Evolutionary conservation across 2,888 invertebrate genomes (phyloP), one percentile per base, ranked within the genome.

Genomic region (Lochmaea crataegi): DNA sequence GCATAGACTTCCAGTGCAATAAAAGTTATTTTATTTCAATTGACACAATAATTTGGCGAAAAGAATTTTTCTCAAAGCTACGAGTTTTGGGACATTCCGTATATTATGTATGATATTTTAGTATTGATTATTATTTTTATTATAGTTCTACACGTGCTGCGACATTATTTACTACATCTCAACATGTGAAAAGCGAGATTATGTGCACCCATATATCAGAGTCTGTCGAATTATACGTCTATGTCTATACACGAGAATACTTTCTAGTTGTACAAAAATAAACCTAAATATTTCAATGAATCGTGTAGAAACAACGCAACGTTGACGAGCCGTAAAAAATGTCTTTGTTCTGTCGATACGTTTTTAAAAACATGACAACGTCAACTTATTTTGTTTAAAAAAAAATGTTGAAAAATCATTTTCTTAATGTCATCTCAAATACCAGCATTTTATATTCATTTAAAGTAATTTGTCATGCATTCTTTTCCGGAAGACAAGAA

Each of bases 291-390:
- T 57, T 57, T 57, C 12, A 57, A 51, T 0, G 11, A 56, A 38
- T 38, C 26, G 58, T 14, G 26, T 58, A 14, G 32, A 58, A 58
- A 18, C 14, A 12, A 58, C 26, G 10, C 14, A 12, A 58, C 26
- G 10, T 32, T 58, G 58, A 58, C 58, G 26, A 58, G 58, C 26
- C n/a, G 14, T 58, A 32, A 58, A 58, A 26, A 58, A 58, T 58
- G 26, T 22, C 14, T 58, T 58, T 58, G 32, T 38, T 38, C 10
- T 26, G 26, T 14, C 32, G 11, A 26, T 32, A 32, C 26, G 1
- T 58, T 58, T 58, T 32, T 32, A 9, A 58, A 58, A 32, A 26
- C 32, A 14, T 26, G 58, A 58, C 58, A 58, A 16, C 18, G 14
- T 45, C 45, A 45, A 45, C 45, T 14, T 12, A 12, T 14, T 11